Conservation (phyloP, 2,888 invertebrate species). For the Scaeva pyrastri region DNA sequence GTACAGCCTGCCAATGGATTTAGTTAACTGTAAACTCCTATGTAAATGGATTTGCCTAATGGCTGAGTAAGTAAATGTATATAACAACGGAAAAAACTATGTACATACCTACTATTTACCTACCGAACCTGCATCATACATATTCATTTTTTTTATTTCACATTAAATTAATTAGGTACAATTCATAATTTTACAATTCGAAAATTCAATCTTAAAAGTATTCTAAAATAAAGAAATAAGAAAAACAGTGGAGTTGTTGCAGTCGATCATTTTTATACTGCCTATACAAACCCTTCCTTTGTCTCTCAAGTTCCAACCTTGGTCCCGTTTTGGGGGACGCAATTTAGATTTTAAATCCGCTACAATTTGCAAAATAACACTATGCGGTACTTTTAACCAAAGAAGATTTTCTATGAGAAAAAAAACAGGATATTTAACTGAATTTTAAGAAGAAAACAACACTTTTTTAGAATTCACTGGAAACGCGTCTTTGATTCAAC, state of each 20-base stretch:
- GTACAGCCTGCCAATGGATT: not conserved
- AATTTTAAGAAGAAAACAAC: not conserved
- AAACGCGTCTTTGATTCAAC: constrained; percentile 8
- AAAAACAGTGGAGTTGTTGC: not conserved
- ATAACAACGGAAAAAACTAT: no score
- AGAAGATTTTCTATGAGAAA: not conserved
- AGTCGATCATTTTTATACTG: not conserved
- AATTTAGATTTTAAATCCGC: not conserved
- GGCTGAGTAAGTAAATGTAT: no score
- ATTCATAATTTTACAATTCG: not conserved
- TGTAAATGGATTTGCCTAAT: not conserved
- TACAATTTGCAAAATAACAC: constrained; percentile 11
- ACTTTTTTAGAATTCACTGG: constrained; percentile 3
- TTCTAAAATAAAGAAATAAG: not conserved
- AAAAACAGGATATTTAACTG: constrained; percentile 17
- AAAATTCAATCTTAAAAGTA: not conserved
- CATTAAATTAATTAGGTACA: no score
- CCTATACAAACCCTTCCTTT: constrained; percentile 65
- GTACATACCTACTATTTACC: no score
- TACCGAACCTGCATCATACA: no score
- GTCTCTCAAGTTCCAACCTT: not conserved
- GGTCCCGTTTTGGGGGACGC: not conserved
- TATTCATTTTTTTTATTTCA: no score
- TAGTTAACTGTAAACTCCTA: not conserved
- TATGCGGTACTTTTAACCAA: constrained; percentile 17